Evolutionary conservation across 2,888 invertebrate species (phyloP), one percentile per base, ranked within the genome.

Genomic region (Eilema griseolum): DNA sequence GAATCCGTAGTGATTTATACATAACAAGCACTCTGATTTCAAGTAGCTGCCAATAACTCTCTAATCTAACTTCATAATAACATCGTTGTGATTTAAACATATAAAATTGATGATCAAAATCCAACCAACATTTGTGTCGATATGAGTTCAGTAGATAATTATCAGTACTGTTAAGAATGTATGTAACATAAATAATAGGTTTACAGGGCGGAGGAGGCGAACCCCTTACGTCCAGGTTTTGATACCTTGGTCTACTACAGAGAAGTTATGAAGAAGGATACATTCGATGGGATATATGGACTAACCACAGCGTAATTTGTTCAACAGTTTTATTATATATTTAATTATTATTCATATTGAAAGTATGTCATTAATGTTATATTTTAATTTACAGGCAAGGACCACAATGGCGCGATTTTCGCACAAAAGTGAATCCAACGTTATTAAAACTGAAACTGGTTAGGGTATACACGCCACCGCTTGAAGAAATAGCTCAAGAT

Each of bases 391-490:
- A 31, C 80, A 96, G 96, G 3, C 96, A 97, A 88, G 97, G 97
- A 0, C 93, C 96, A 20, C 93, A 96, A 77, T 97, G 97, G 97
- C 95, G 96, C 59, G 93, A 96, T 67, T 95, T 97, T 77, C 94
- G 97, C 24, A 96, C 96, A 0, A 96, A 96, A 72, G 96, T 97
- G 0, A 97, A 97, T 87, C 96, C 96, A 66, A 95, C 96, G 52
- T 91, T 97, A 87, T 89, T 97, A 87, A 96, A 96, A 81, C 96
- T 97, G 0, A 96, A 96, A 76, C 88, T 95, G 72, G 92, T 96
- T 1, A 96, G 95, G 83, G 85, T 95, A 1, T 96, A 96, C 75
- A 83, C 95, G 5, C 90, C 93, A 2, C 92, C 89, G 14, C 89
- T 96, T 69, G 92, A 95, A 70, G 90, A 93, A 71, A 95, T 96